phyloP scores from a whole-genome alignment of 2,888 invertebrate genomes.

The Eilema caniola region DNA sequence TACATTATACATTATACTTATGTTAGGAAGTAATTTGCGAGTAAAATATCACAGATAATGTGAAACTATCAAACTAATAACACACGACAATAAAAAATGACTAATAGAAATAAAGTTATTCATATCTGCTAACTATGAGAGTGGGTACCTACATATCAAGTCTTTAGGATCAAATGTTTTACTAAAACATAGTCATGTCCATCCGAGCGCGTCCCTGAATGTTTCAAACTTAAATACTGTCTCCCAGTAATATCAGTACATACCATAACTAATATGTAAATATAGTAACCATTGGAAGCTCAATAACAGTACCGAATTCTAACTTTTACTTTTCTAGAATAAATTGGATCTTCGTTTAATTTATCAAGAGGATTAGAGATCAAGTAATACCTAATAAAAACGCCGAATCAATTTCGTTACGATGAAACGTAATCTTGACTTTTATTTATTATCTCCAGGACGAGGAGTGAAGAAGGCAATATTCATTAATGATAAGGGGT shows the following conservation, averaged over 20 bases:
- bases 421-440: constrained; percentile 28
- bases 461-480: constrained; percentile 19
- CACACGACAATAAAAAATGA: constrained; percentile 34
- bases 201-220: background rate
- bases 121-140: constrained; percentile 35
- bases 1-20: no score
- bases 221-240: background rate
- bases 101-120: constrained; percentile 33
- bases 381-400: constrained; percentile 35
- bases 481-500: constrained; percentile 27
- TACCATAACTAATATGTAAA: background rate
- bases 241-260: background rate
- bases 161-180: constrained; percentile 17
- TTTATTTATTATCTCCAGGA: constrained; percentile 40
- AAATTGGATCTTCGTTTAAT: constrained; percentile 26
- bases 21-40: constrained; percentile 4
- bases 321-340: constrained; percentile 5
- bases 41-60: background rate
- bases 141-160: constrained; percentile 20
- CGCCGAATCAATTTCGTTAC: constrained; percentile 39
- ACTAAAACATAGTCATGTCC: background rate
- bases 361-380: constrained; percentile 38
- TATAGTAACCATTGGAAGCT: background rate
- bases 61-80: constrained; percentile 21
- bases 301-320: background rate